These are phyloP conservation scores for Pipistrellus pipistrellus DNA, from an alignment of 2,797 vertebrate genomes.

Conservation along the genomic window DNA sequence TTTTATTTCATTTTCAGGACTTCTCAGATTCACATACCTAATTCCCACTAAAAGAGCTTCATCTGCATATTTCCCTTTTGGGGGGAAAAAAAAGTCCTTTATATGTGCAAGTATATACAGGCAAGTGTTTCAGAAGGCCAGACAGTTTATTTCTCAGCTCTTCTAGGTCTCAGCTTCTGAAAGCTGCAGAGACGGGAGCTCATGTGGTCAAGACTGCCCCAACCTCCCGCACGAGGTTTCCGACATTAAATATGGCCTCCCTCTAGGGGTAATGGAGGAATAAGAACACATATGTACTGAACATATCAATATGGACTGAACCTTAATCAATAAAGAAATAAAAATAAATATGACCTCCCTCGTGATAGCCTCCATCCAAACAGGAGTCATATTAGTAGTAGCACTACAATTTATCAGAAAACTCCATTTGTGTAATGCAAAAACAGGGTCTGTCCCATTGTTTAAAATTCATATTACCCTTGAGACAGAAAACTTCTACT, in stretches of 20 bases:
- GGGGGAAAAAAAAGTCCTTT: conserved; percentile 37
- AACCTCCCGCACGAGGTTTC: not conserved
- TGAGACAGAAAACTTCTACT: not conserved
- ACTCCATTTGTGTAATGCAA: not conserved
- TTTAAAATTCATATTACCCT: not conserved
- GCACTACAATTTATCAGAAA: not conserved
- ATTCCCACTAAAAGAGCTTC: conserved; percentile 1
- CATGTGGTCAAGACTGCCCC: no score
- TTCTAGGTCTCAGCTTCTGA: not conserved
- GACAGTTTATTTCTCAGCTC: not conserved
- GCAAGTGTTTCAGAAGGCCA: not conserved
- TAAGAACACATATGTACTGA: no score
- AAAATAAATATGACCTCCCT: not conserved
- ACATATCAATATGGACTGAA: no score
- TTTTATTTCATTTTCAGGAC: not conserved
- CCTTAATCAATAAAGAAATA: no score
- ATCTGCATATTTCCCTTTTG: not conserved
- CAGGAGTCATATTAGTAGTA: not conserved
- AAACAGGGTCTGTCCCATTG: not conserved
- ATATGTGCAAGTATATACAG: not conserved
- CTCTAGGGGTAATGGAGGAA: no score
- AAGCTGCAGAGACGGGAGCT: not conserved
- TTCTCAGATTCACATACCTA: conserved; percentile 38
- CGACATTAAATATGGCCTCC: not conserved
- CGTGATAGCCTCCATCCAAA: not conserved